phyloP scores from a whole-genome alignment of 2,113 vertebrate species.

The Passer montanus region DNA sequence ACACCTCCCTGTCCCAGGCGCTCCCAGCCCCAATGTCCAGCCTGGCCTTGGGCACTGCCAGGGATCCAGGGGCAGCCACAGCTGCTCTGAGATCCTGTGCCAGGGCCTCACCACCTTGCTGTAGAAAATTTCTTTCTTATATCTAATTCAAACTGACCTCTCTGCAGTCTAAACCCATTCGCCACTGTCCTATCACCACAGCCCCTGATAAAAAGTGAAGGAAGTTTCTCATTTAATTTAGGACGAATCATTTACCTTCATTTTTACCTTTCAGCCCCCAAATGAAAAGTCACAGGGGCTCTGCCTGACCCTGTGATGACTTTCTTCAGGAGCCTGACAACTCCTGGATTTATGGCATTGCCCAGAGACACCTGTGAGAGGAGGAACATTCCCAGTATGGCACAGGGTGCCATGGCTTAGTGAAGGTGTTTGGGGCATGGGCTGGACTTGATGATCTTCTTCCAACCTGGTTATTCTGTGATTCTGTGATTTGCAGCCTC shows the following conservation, averaged over 20 bases:
- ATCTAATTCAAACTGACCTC: not conserved
- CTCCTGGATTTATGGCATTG: not conserved
- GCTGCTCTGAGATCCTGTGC: not conserved
- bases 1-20: not conserved
- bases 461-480: not conserved
- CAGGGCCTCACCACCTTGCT: accelerated
- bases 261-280: not conserved
- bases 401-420: not conserved
- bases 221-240: not conserved
- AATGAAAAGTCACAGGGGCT: not conserved
- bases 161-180: not conserved
- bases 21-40: accelerated
- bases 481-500: not conserved
- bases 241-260: not conserved
- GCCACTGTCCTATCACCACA: not conserved
- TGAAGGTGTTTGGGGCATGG: not conserved
- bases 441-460: not conserved
- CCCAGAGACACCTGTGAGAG: not conserved
- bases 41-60: not conserved
- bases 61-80: not conserved
- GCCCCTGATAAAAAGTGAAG: not conserved
- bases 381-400: not conserved
- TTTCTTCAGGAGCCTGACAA: not conserved
- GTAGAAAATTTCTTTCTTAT: not conserved
- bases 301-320: not conserved